These are phyloP conservation scores for Unio pictorum DNA, from an alignment of 2,888 invertebrate genomes.

Conservation along the genomic window DNA sequence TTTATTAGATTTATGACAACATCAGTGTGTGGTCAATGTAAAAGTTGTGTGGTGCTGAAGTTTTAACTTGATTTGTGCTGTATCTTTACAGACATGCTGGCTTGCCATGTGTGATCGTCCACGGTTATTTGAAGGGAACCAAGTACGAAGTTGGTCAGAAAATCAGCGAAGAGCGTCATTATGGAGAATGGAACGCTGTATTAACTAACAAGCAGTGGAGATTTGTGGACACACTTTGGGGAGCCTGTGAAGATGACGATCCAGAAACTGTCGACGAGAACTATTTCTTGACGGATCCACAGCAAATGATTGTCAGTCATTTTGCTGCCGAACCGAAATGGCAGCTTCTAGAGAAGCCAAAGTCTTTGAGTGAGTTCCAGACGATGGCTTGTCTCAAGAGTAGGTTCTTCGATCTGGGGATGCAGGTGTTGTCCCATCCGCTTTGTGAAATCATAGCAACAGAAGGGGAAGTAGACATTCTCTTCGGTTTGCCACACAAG, in stretches of 20 bases:
- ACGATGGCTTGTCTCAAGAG: constrained; percentile 58
- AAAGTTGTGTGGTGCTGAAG: too few relatives aligned
- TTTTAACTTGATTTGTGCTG: too few relatives aligned
- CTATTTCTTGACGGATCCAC: constrained; percentile 64
- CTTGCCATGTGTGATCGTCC: constrained; percentile 55
- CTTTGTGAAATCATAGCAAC: constrained; percentile 49
- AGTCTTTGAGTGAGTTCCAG: constrained; percentile 53
- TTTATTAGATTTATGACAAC: too few relatives aligned
- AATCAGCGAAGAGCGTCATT: constrained; percentile 43
- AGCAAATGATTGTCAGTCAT: constrained; percentile 57
- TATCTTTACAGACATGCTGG: constrained; percentile 48
- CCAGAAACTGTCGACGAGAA: constrained; percentile 53
- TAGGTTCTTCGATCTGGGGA: constrained; percentile 58
- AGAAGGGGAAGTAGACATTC: constrained; percentile 54
- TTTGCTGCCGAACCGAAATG: constrained; percentile 55
- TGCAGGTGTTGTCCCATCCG: constrained; percentile 51
- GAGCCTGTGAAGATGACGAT: constrained; percentile 47
- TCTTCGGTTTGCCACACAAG: constrained; percentile 49
- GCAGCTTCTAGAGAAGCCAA: constrained; percentile 57
- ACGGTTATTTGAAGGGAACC: constrained; percentile 58
- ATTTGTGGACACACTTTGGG: constrained; percentile 41
- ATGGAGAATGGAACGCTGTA: constrained; percentile 45
- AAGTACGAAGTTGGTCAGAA: constrained; percentile 57
- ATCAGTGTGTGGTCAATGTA: too few relatives aligned
- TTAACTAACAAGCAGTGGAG: constrained; percentile 35